Evolutionary conservation across 2,797 vertebrate species (phyloP).

Genomic region (Etheostoma nigrum): DNA sequence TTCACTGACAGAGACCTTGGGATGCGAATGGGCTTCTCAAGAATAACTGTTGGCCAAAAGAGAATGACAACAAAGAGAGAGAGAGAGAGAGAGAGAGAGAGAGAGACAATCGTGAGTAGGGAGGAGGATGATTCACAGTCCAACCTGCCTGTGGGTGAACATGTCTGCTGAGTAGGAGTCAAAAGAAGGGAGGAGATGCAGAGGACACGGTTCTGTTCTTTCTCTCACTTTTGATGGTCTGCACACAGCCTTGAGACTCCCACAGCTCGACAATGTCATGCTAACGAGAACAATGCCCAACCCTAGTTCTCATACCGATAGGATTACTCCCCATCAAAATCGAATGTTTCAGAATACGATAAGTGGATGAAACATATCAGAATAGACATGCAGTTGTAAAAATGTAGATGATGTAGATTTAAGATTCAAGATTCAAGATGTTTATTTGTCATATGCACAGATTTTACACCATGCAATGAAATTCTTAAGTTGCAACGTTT

Average conservation of each 20-base stretch:
- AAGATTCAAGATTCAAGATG: no score
- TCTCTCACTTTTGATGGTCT: conserved; percentile 47
- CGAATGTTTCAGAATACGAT: background rate
- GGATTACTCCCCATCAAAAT: background rate
- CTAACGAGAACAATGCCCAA: conserved; percentile 22
- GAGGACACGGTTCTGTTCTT: conserved; percentile 55
- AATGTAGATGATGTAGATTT: background rate
- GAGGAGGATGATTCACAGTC: conserved; percentile 76
- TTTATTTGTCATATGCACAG: no score
- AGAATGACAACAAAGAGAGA: conserved; percentile 48
- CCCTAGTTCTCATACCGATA: no score
- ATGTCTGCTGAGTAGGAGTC: conserved; percentile 72
- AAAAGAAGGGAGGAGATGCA: conserved; percentile 53
- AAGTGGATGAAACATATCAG: background rate
- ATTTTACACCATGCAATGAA: no score
- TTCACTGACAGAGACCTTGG: conserved; percentile 98
- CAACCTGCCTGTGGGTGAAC: conserved; percentile 71
- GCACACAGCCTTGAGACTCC: conserved; percentile 70
- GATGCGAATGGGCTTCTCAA: conserved; percentile 98
- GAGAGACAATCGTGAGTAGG: conserved; percentile 67
- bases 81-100: conserved; percentile 29
- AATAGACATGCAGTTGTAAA: background rate
- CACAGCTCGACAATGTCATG: conserved; percentile 52
- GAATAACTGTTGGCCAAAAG: conserved; percentile 88
- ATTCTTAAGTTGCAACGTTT: no score